Percentiles rank a stretch among this genome's conserved stretches.
phyloP scores from a whole-genome alignment of 2,113 vertebrate species.

The Labeo catla region DNA sequence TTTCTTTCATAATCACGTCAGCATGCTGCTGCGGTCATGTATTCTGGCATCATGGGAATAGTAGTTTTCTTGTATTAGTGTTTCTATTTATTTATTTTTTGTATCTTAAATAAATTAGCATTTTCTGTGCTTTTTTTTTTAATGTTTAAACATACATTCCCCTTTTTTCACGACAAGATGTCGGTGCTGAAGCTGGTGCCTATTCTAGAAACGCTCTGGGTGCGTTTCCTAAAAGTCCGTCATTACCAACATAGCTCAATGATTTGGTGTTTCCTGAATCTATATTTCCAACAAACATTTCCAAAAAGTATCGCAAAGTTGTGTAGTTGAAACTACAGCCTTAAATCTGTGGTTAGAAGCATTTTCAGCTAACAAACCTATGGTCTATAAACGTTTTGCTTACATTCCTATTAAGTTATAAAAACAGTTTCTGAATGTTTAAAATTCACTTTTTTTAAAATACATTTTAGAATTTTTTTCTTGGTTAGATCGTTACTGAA shows the following conservation, averaged over 20 bases:
- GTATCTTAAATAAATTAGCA: conserved; percentile 75
- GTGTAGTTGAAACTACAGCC: not conserved
- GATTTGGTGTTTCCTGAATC: too few species aligned
- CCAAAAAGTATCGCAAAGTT: not conserved
- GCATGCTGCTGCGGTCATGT: conserved; percentile 83
- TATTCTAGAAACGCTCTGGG: not conserved
- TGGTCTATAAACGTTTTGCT: not conserved
- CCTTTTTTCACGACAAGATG: not conserved
- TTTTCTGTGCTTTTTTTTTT: conserved; percentile 71
- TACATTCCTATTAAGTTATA: too few species aligned
- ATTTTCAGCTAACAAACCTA: not conserved
- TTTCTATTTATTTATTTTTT: conserved; percentile 87
- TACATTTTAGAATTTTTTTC: too few species aligned
- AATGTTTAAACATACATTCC: conserved; percentile 40
- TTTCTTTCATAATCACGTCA: conserved; percentile 79
- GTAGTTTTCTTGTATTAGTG: conserved; percentile 81
- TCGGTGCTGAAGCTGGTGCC: not conserved
- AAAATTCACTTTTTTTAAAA: too few species aligned
- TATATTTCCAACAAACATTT: not conserved
- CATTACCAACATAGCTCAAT: too few species aligned
- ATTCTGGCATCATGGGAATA: conserved; percentile 80
- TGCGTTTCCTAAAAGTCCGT: not conserved
- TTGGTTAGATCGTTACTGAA: not conserved
- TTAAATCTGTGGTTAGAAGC: not conserved
- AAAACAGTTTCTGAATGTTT: too few species aligned